These are phyloP conservation scores for Muscina levida DNA, from an alignment of 2,888 invertebrate genomes.

Conservation along the genomic window DNA sequence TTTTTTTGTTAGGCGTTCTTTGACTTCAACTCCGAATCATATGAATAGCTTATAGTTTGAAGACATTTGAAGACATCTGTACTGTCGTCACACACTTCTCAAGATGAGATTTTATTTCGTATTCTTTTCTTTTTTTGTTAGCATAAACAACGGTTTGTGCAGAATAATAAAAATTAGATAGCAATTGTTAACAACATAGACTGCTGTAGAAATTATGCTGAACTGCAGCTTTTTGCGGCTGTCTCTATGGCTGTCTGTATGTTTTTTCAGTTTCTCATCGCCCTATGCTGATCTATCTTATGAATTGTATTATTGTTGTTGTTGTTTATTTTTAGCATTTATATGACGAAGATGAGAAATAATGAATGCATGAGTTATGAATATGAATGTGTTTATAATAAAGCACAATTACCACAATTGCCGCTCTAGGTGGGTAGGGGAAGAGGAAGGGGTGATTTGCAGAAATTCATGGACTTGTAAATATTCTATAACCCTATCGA, in stretches of 20 bases:
- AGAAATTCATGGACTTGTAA: background rate
- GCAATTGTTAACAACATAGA: conserved; percentile 13
- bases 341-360: conserved; percentile 1
- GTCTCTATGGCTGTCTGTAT: background rate
- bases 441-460: no score
- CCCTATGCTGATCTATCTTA: no score
- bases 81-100: no score
- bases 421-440: background rate
- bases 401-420: conserved; percentile 17
- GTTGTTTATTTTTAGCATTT: conserved; percentile 2
- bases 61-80: no score
- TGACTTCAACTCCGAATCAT: background rate
- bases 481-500: background rate
- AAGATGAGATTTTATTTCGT: no score
- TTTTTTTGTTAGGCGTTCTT: background rate
- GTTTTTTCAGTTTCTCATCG: background rate
- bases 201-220: conserved; percentile 13
- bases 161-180: conserved; percentile 30
- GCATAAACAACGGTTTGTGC: conserved; percentile 34
- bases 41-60: background rate
- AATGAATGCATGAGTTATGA: conserved; percentile 45
- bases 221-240: background rate
- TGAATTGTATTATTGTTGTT: background rate
- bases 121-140: background rate
- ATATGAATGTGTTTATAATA: conserved; percentile 53